Conservation (phyloP, 1,140 invertebrate species). For the Zaprionus africanus region DNA sequence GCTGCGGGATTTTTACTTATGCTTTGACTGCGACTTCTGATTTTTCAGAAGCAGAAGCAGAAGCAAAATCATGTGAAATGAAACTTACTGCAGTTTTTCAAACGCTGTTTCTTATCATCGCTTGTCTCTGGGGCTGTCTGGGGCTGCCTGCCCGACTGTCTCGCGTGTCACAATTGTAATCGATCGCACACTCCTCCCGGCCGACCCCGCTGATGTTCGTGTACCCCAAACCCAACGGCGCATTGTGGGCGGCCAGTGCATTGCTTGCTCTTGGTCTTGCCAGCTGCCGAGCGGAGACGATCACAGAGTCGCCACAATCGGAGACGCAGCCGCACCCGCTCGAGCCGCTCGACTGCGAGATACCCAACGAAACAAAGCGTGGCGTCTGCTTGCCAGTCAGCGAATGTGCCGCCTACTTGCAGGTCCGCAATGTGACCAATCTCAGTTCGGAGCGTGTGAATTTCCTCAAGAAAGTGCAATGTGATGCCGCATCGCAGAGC, state of each 20-base stretch:
- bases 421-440: slow-evolving; percentile 72
- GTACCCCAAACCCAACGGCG: slow-evolving; percentile 24
- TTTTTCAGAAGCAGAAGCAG: no score
- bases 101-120: slow-evolving; percentile 1
- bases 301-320: background rate
- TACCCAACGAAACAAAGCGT: slow-evolving; percentile 74
- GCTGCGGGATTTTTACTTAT: no score
- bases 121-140: no score
- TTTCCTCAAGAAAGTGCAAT: slow-evolving; percentile 81
- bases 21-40: no score
- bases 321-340: background rate
- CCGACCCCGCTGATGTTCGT: slow-evolving; percentile 34
- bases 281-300: slow-evolving; percentile 6
- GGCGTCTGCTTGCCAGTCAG: slow-evolving; percentile 70
- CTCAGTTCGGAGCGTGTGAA: slow-evolving; percentile 78
- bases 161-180: slow-evolving; percentile 32
- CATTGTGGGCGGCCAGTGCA: slow-evolving; percentile 53
- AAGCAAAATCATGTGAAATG: no score
- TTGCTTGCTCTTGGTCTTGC: slow-evolving; percentile 39
- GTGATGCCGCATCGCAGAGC: slow-evolving; percentile 57
- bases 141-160: no score
- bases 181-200: slow-evolving; percentile 16
- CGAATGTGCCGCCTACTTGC: slow-evolving; percentile 70
- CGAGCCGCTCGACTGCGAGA: slow-evolving; percentile 52
- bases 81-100: no score